Evolutionary conservation across 2,113 vertebrate species (phyloP).

Genomic region (Oryzias javanicus): DNA sequence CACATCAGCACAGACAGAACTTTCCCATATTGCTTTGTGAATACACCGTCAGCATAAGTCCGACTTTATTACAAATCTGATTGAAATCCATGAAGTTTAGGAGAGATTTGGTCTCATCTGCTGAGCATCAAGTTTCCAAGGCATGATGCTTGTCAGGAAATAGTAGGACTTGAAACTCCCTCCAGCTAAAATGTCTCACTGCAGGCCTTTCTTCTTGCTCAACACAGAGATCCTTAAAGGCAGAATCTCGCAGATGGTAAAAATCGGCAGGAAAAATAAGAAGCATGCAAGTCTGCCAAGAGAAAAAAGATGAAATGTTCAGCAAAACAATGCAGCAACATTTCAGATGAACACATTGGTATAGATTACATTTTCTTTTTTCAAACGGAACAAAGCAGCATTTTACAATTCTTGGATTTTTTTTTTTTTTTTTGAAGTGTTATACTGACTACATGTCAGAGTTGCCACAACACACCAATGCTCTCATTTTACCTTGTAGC

Average conservation of each 20-base stretch:
- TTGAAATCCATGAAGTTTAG: conserved; percentile 4
- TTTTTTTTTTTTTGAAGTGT: too few relatives aligned
- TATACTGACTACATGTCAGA: too few relatives aligned
- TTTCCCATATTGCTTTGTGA: not conserved
- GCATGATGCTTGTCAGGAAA: conserved; percentile 16
- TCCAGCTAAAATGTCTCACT: conserved; percentile 26
- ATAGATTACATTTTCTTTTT: too few relatives aligned
- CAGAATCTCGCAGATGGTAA: conserved; percentile 12
- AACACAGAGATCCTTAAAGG: conserved; percentile 29
- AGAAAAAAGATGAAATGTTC: too few relatives aligned
- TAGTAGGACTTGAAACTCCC: conserved; percentile 21
- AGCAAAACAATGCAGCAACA: too few relatives aligned
- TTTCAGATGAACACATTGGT: too few relatives aligned
- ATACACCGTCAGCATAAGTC: not conserved
- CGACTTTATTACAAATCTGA: conserved; percentile 15
- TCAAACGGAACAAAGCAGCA: too few relatives aligned
- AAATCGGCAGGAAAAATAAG: conserved; percentile 4
- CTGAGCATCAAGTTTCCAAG: conserved; percentile 3
- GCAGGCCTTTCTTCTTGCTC: conserved; percentile 7
- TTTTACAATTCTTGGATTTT: too few relatives aligned
- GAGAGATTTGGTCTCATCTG: not conserved
- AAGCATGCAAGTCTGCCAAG: not conserved
- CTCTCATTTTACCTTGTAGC: too few relatives aligned
- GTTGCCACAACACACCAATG: too few relatives aligned
- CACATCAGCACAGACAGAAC: not conserved